Evolutionary conservation across 2,797 vertebrate species (phyloP).

Genomic region (Diglossa cyanea): DNA sequence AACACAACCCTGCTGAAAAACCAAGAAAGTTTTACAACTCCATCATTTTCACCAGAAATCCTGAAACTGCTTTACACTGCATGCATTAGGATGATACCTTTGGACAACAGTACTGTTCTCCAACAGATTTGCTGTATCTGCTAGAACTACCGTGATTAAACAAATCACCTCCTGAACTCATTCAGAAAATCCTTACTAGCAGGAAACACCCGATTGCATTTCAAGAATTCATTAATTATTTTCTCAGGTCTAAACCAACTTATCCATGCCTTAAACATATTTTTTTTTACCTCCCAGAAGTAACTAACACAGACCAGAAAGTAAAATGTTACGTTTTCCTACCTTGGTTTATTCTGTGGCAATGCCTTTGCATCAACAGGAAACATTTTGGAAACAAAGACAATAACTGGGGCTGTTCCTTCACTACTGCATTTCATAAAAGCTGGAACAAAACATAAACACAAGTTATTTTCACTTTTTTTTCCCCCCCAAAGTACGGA

Average conservation of each 20-base stretch:
- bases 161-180: neutral
- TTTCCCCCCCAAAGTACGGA: neutral
- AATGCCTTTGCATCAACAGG: conserved; percentile 86
- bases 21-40: neutral
- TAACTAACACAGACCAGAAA: neutral
- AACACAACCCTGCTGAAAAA: neutral
- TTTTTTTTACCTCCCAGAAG: neutral
- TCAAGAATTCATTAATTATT: neutral
- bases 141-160: neutral
- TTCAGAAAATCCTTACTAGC: neutral
- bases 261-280: neutral
- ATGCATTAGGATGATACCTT: neutral
- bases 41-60: neutral
- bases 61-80: neutral
- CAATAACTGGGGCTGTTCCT: conserved; percentile 83
- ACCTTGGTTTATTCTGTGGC: conserved; percentile 92
- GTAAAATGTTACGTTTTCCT: conserved; percentile 28
- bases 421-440: conserved; percentile 89
- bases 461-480: neutral
- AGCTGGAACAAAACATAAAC: conserved; percentile 72
- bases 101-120: neutral
- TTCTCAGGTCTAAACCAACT: neutral
- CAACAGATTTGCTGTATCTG: neutral
- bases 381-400: conserved; percentile 98
- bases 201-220: neutral